Evolutionary conservation across 2,888 invertebrate genomes (phyloP), one percentile per base, ranked within the genome.

Genomic region (Erebia palarica): DNA sequence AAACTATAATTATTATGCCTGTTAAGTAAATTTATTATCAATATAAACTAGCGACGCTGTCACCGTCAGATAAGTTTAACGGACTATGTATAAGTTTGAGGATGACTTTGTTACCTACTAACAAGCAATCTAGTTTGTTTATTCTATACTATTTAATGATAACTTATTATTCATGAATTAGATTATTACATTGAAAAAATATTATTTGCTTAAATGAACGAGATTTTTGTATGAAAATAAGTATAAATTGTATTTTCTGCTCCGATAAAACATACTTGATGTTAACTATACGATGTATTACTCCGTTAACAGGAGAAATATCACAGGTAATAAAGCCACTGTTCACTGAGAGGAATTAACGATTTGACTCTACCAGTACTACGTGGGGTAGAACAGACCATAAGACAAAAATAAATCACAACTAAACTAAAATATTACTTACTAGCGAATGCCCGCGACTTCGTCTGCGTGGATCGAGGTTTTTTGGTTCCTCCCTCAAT

Each of bases 261-360:
- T 59, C 8, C 59, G 7, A 59, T 36, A 59, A 36, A 59, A 36
- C 59, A 27, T 36, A 36, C 36, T 59, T 59, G 27, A 58, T 58
- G 58, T n/a, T n/a, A n/a, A 42, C 16, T 60, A 60, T 60, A 42
- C 42, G n/a, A n/a, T 60, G 59, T 60, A 60, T 27, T 14, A 36
- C 8, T 42, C 10, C 59, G 42, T 60, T 58, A 60, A 13, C 42
- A 60, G 59, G 59, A 9, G 42, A 60, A 60, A 60, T 60, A 42
- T 60, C 21, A 42, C 42, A 13, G 14, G 42, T 36, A 11, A 60
- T 16, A 60, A 60, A n/a, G n/a, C 59, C 42, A 42, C 10, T 42
- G 59, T 42, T 60, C 9, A 60, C 59, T 60, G 59, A 36, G 42
- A 60, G 59, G 27, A 42, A 60, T 36, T 60, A 16, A 60, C n/a